Base-by-base conservation (phyloP, 2,888 invertebrate species). In the Leuctra nigra region DNA sequence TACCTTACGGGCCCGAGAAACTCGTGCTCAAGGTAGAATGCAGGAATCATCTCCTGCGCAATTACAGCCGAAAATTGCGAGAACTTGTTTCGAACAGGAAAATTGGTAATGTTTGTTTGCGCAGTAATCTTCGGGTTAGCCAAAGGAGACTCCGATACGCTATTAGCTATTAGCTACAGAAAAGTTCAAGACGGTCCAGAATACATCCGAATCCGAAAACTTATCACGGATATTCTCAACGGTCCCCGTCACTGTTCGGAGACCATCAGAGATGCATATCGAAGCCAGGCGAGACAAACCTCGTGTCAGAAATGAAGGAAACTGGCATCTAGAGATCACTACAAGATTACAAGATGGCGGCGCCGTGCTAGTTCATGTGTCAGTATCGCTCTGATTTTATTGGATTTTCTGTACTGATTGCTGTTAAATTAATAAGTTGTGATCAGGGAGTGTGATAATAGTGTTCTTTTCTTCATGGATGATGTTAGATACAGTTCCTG, bases 201-300 rank as follows among this genome's bases (percentile, higher is more conserved):
- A 18, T 33, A 33, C 24, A 53, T 44, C 13, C 13, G 16, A 11
- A 29, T 55, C 1, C n/a, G 11, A 7, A 29, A 39, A 11, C 35
- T 54, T 13, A 25, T 41, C 11, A 18, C 16, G 4, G 55, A 54
- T 23, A 48, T 57, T 4, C 36, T 22, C 13, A 59, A 59, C 39
- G 57, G 57, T 9, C 57, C 57, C 36, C 53, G 55, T 16, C 59
- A 57, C 38, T 60, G 22, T 60, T 60, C 16, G 53, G 59, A 2
- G 55, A 60, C 1, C 59, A 55, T 29, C 4, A 25, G n/a, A n/a
- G 38, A 6, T 59, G 59, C 24, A 29, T 41, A 13, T 4, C 29
- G 39, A 57, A 57, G 33, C 24, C 23, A 38, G 57, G 52, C 11
- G 54, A 57, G 25, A 18, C 20, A 18, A 56, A 59, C 23, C 6